phyloP scores from a whole-genome alignment of 1,140 invertebrate genomes.

The Scaptomyza hsui region DNA sequence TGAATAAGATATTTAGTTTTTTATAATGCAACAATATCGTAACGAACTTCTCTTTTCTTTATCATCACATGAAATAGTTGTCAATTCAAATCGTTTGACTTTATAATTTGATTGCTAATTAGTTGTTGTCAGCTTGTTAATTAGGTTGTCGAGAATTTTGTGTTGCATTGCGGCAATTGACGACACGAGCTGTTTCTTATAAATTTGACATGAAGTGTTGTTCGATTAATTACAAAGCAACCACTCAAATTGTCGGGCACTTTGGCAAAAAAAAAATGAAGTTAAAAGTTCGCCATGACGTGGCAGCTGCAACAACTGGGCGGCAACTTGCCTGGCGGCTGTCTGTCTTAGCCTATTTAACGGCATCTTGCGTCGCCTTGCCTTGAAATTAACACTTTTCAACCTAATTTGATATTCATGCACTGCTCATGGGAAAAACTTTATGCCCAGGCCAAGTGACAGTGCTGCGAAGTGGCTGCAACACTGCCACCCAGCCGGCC shows the following conservation, averaged over 20 bases:
- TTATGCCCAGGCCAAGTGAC: conserved; percentile 54
- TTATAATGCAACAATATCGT: not conserved
- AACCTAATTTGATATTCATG: conserved; percentile 76
- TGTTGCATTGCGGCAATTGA: no score
- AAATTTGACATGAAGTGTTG: conserved; percentile 38
- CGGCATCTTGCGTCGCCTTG: conserved; percentile 17
- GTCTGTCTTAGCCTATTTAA: conserved; percentile 20
- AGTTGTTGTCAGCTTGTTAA: conserved; percentile 28
- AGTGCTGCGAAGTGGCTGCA: conserved; percentile 41
- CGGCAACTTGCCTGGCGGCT: not conserved
- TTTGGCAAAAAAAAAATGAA: conserved; percentile 22
- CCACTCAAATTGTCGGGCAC: conserved; percentile 33
- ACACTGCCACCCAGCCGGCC: not conserved
- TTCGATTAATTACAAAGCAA: conserved; percentile 46
- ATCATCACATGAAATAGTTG: not conserved
- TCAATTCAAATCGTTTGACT: not conserved
- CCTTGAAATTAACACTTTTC: conserved; percentile 76
- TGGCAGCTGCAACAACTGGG: conserved; percentile 19
- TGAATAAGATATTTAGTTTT: no score
- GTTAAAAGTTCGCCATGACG: conserved; percentile 2
- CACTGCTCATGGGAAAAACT: conserved; percentile 71
- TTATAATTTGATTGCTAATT: conserved; percentile 30
- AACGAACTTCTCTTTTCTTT: not conserved
- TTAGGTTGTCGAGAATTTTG: conserved; percentile 18
- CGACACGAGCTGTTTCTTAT: conserved; percentile 3